phyloP scores from a whole-genome alignment of 2,888 invertebrate species.

The Ditula angustiorana region DNA sequence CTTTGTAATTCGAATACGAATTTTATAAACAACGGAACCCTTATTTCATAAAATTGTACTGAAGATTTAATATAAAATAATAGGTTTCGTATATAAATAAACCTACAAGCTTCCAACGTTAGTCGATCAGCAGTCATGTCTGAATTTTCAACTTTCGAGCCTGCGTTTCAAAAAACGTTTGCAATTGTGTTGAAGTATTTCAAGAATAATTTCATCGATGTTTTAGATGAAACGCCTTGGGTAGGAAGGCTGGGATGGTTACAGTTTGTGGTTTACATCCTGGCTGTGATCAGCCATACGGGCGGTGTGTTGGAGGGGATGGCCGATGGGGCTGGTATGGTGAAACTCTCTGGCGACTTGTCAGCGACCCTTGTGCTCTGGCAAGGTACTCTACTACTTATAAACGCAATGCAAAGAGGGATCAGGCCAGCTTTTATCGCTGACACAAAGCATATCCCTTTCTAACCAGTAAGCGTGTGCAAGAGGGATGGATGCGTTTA shows the following conservation, averaged over 20 bases:
- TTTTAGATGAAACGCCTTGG: conserved; percentile 8
- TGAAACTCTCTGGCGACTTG: conserved; percentile 20
- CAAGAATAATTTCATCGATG: conserved; percentile 21
- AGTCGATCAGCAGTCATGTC: conserved; percentile 19
- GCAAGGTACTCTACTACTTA: conserved; percentile 16
- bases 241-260: background rate
- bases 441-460: too few relatives aligned
- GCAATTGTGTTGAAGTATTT: conserved; percentile 11
- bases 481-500: too few relatives aligned
- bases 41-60: background rate
- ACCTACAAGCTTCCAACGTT: too few relatives aligned
- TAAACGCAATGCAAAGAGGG: too few relatives aligned
- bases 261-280: conserved; percentile 7
- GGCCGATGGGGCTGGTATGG: conserved; percentile 18
- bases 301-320: conserved; percentile 8
- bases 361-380: conserved; percentile 24
- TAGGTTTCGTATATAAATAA: background rate
- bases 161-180: conserved; percentile 17
- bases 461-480: too few relatives aligned
- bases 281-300: conserved; percentile 14
- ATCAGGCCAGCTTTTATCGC: background rate
- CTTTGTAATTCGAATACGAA: background rate
- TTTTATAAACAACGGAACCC: background rate
- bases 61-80: background rate
- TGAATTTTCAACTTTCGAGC: conserved; percentile 13